phyloP scores from a whole-genome alignment of 2,113 vertebrate genomes.

The Phalacrocorax aristotelis region DNA sequence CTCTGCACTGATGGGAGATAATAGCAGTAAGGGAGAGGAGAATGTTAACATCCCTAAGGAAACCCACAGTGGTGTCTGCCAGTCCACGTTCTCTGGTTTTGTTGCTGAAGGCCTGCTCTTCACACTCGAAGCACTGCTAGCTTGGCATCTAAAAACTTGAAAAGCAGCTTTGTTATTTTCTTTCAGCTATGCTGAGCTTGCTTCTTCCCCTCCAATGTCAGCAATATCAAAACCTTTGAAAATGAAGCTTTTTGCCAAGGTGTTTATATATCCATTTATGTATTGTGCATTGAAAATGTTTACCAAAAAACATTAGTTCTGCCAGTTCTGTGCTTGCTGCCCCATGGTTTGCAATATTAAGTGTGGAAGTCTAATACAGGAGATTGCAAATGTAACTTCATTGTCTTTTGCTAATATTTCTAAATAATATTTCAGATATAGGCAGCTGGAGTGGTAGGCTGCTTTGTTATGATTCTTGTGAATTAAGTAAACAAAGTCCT shows the following conservation, averaged over 20 bases:
- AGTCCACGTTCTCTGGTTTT: background rate
- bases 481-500: conserved; percentile 17
- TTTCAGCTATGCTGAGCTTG: background rate
- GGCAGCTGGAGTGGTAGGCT: background rate
- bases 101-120: background rate
- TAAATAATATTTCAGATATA: background rate
- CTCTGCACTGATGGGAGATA: background rate
- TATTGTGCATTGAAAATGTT: background rate
- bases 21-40: background rate
- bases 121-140: background rate
- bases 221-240: background rate
- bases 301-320: background rate
- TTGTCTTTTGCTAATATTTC: background rate
- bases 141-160: background rate
- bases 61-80: background rate
- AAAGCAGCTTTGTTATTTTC: background rate
- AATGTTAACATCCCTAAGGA: background rate
- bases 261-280: background rate
- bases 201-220: background rate
- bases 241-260: background rate
- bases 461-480: background rate
- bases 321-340: background rate
- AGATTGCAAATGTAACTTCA: background rate
- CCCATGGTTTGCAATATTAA: background rate
- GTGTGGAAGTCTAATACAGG: background rate